Evolutionary conservation across 2,113 vertebrate species (phyloP).

Genomic region (Neolamprologus devosi): DNA sequence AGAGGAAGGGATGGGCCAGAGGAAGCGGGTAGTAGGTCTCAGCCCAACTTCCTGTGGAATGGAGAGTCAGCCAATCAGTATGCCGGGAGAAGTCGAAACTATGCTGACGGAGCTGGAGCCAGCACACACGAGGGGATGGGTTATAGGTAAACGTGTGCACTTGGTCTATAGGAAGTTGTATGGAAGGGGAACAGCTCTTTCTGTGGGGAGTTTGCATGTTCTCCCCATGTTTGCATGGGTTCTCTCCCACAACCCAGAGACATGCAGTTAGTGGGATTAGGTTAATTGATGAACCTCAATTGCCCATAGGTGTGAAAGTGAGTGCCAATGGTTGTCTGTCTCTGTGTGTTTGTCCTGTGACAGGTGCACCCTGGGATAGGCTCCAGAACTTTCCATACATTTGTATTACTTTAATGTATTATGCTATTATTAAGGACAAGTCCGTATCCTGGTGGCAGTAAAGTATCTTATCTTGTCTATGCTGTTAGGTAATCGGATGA

Average conservation of each 20-base stretch:
- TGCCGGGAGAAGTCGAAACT: constrained; percentile 77
- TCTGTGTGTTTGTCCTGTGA: background rate
- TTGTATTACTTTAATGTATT: background rate
- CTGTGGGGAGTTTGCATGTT: background rate
- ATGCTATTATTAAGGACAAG: background rate
- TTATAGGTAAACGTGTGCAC: constrained; percentile 73
- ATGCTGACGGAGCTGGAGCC: constrained; percentile 73
- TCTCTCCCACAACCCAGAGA: background rate
- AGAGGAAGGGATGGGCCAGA: constrained; percentile 60
- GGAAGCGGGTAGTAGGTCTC: constrained; percentile 49
- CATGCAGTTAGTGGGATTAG: background rate
- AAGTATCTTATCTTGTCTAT: background rate
- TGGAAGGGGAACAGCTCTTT: background rate
- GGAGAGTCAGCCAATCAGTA: constrained; percentile 76
- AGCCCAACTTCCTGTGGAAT: constrained; percentile 69
- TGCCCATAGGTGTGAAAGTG: background rate
- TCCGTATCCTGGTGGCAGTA: background rate
- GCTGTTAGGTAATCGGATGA: background rate
- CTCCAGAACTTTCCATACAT: background rate
- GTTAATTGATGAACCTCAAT: background rate
- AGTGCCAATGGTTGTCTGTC: background rate
- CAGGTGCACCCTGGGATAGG: background rate
- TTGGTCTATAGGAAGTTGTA: background rate
- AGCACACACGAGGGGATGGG: constrained; percentile 72
- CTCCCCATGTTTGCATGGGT: background rate